Percentiles rank a stretch among this genome's conserved stretches.
Conservation (phyloP, 2,888 invertebrate species). For the Latrodectus hesperus region DNA sequence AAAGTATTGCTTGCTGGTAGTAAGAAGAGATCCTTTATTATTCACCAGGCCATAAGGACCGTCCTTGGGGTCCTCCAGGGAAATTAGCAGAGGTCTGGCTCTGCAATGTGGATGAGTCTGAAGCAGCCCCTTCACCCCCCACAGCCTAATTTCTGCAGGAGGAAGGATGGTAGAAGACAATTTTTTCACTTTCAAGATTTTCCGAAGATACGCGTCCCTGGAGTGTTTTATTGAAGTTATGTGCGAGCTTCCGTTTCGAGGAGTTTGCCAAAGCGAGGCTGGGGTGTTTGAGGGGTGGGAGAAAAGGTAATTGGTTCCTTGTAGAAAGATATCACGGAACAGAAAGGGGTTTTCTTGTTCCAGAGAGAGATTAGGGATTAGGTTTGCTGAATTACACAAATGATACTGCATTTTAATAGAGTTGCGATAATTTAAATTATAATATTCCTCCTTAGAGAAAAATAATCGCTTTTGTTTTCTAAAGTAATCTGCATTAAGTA, state of each 20-base stretch:
- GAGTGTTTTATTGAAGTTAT: slow-evolving; percentile 19
- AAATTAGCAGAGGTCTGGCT: slow-evolving; percentile 42
- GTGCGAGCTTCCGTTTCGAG: slow-evolving; percentile 17
- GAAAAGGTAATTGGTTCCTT: slow-evolving; percentile 30
- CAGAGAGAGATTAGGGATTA: too few species aligned
- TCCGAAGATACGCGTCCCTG: slow-evolving; percentile 16
- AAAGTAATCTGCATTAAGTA: too few species aligned
- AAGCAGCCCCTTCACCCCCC: neutral
- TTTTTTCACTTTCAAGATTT: slow-evolving; percentile 41
- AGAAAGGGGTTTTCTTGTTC: neutral
- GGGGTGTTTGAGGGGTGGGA: neutral
- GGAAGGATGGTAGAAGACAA: slow-evolving; percentile 3
- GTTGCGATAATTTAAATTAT: too few species aligned
- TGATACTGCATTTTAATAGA: too few species aligned
- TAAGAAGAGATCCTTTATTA: slow-evolving; percentile 43
- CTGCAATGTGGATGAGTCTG: slow-evolving; percentile 25
- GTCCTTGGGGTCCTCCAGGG: slow-evolving; percentile 11
- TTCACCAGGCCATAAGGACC: slow-evolving; percentile 44
- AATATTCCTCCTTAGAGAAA: too few species aligned
- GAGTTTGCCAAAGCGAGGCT: slow-evolving; percentile 13
- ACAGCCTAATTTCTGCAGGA: neutral
- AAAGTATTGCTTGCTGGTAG: slow-evolving; percentile 46
- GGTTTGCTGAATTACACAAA: too few species aligned
- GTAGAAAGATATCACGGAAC: neutral
- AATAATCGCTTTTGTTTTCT: too few species aligned